Percentiles rank a stretch among this genome's conserved stretches.
These are phyloP conservation scores for Maniola jurtina DNA, from an alignment of 1,140 invertebrate species.

Conservation along the genomic window DNA sequence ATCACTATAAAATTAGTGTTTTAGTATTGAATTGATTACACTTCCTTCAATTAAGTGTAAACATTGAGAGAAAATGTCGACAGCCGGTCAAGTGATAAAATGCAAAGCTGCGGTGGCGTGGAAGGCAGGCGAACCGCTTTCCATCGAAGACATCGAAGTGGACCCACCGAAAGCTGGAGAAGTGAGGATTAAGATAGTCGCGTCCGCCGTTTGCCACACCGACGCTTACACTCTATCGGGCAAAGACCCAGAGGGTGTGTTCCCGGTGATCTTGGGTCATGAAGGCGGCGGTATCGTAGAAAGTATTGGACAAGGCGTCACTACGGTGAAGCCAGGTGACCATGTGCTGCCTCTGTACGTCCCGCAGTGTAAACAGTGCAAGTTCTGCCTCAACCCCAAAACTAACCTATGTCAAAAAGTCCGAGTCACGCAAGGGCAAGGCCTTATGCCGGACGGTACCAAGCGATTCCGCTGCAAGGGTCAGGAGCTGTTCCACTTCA, in stretches of 20 bases:
- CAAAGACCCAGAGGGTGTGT: conserved; percentile 95
- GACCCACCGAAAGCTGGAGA: conserved; percentile 95
- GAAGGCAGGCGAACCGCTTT: conserved; percentile 91
- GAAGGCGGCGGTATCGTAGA: conserved; percentile 98
- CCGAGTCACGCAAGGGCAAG: conserved; percentile 90
- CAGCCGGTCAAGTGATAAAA: conserved; percentile 83
- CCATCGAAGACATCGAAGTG: conserved; percentile 95
- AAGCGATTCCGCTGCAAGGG: conserved; percentile 95
- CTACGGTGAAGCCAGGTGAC: conserved; percentile 92
- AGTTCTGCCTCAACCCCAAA: conserved; percentile 96
- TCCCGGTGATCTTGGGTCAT: conserved; percentile 95
- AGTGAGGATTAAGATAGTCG: conserved; percentile 89
- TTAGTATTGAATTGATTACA: neutral
- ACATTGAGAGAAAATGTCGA: conserved; percentile 31
- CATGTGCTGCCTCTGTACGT: conserved; percentile 98
- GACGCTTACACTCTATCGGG: conserved; percentile 97
- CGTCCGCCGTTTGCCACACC: conserved; percentile 98
- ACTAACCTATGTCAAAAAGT: conserved; percentile 99
- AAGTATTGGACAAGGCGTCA: conserved; percentile 96
- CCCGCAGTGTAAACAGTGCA: conserved; percentile 97
- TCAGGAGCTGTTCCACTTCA: conserved; percentile 94
- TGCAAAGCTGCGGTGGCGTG: conserved; percentile 96
- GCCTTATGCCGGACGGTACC: conserved; percentile 98
- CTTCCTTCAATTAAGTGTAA: conserved; percentile 6
- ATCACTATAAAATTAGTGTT: no score